Base-by-base conservation (phyloP, 2,113 vertebrate species). In the Hiodon alosoides region DNA sequence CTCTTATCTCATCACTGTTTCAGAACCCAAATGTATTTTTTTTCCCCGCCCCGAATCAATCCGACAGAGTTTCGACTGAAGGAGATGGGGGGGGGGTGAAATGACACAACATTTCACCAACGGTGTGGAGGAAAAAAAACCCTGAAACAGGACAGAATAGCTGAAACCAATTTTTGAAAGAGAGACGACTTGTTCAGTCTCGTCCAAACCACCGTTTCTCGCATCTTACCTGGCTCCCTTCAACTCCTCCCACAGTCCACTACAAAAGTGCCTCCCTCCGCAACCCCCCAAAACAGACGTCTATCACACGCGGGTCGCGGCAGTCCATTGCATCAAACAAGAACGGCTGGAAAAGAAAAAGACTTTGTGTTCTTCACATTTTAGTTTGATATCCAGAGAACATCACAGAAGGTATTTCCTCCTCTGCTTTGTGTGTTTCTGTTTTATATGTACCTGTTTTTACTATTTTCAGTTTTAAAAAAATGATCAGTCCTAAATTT, bases 141-240 rank as follows among this genome's bases (percentile, higher is more conserved):
- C 31, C 31, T 31, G 31, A 31, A 31, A 46, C 11, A 6, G 54
- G 10, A 79, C 31, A 9, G 55, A 10, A 4, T 5, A 60, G 4
- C 48, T 16, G 65, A 46, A 78, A 58, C 4, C 67, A 4, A 66
- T 50, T 47, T 31, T 31, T 47, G 71, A 72, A 79, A 78, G 60
- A 68, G 78, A 31, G 76, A 2, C 2, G 31, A 81, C 88, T 86
- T 79, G 88, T 85, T 79, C 76, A 79, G 83, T 85, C 89, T 84
- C 76, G 90, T 83, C 7, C 55, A 66, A 76, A 14, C 75, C 70
- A 62, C 74, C 72, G 13, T 54, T 11, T 51, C 70, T 17, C 54
- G 16, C 53, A 10, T 9, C 2, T 0, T 52, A 7, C 4, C 31
- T 59, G 4, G 14, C 51, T 72, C 86, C 76, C 79, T 84, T 76